Evolutionary conservation across 2,797 vertebrate genomes (phyloP).

Genomic region (Heterohyrax brucei): DNA sequence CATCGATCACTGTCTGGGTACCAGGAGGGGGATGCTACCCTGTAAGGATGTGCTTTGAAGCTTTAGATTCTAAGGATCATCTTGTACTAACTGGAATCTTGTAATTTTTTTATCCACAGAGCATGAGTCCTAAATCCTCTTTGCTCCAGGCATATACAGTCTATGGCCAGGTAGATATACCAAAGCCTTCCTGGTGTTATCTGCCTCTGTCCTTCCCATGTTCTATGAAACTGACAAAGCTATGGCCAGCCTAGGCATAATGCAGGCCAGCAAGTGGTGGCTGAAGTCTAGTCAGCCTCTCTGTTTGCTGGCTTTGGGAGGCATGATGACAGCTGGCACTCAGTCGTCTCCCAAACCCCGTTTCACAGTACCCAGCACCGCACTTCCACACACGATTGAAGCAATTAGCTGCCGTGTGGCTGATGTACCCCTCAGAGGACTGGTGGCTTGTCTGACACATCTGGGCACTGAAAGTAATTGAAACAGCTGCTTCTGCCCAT

Average conservation of each 20-base stretch:
- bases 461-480: slow-evolving; percentile 99
- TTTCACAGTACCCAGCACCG: slow-evolving; percentile 95
- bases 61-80: slow-evolving; percentile 22
- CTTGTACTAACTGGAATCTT: background rate
- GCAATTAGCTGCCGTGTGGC: slow-evolving; percentile 99
- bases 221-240: background rate
- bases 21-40: slow-evolving; percentile 51
- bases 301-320: slow-evolving; percentile 92
- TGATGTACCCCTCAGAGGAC: slow-evolving; percentile 97
- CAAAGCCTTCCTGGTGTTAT: fast-evolving
- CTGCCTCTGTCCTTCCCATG: background rate
- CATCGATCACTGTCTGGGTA: slow-evolving; percentile 76
- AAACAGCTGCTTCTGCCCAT: slow-evolving; percentile 99
- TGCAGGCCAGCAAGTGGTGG: slow-evolving; percentile 62
- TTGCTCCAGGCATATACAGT: background rate
- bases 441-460: slow-evolving; percentile 99
- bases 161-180: background rate
- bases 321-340: slow-evolving; percentile 97
- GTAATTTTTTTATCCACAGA: background rate
- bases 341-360: slow-evolving; percentile 95
- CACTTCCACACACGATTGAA: slow-evolving; percentile 96
- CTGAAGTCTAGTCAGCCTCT: slow-evolving; percentile 90
- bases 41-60: slow-evolving; percentile 57
- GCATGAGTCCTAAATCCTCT: slow-evolving; percentile 12
- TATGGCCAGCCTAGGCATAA: background rate